phyloP scores from a whole-genome alignment of 1,140 invertebrate species.

The Drosophila chauvacae region DNA sequence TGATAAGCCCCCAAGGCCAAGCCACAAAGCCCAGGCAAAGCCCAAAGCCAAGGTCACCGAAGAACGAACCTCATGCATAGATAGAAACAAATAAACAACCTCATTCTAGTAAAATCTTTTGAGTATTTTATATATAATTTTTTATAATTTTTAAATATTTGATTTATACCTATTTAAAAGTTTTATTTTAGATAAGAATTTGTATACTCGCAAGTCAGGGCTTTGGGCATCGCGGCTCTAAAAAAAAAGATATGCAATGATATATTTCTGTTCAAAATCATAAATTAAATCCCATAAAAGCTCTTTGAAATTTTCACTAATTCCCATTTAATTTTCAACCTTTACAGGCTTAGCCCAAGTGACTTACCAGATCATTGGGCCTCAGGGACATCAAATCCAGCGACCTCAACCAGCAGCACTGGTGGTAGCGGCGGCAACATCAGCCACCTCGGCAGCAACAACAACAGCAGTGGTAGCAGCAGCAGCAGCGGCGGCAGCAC shows the following conservation, averaged over 20 bases:
- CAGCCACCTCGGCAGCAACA: constrained; percentile 21
- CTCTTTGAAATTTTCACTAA: constrained; percentile 13
- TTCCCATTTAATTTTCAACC: not conserved
- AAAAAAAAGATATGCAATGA: too few species aligned
- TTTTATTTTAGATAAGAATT: not conserved
- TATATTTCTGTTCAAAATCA: not conserved
- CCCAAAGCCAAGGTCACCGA: not conserved
- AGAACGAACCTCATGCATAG: not conserved
- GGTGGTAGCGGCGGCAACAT: constrained; percentile 26
- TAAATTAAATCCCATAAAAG: not conserved
- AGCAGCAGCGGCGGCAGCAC: constrained; percentile 19
- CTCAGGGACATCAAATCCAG: constrained; percentile 72
- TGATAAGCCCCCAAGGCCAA: constrained; percentile 18
- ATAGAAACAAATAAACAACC: not conserved
- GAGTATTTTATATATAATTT: not conserved
- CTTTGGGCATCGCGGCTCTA: too few species aligned
- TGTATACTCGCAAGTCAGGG: too few species aligned
- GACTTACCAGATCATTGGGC: constrained; percentile 84
- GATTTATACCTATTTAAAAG: too few species aligned
- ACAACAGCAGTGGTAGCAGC: constrained; percentile 19
- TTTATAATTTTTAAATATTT: not conserved
- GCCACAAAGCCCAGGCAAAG: constrained; percentile 10
- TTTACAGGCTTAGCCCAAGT: constrained; percentile 84
- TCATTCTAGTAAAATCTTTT: not conserved
- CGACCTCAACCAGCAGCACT: constrained; percentile 60